Percentiles rank a stretch among this genome's conserved stretches.
Evolutionary conservation across 2,888 invertebrate genomes (phyloP).

Genomic region (Rotaria sp.): DNA sequence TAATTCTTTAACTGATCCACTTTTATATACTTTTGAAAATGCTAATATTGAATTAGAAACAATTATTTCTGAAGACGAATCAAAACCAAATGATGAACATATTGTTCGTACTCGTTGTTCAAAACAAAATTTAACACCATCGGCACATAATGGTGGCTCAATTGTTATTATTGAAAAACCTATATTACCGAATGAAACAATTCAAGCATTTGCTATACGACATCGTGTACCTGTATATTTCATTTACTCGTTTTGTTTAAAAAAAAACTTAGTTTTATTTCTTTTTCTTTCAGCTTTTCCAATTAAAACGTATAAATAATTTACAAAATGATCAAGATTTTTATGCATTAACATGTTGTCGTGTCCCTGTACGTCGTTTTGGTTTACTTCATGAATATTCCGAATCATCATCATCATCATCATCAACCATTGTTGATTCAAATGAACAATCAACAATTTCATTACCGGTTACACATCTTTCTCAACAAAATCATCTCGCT

Average conservation of each 20-base stretch:
- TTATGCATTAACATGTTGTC: constrained; percentile 70
- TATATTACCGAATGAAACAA: background rate
- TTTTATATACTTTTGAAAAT: background rate
- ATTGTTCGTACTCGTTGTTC: background rate
- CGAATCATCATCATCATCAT: background rate
- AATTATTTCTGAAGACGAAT: background rate
- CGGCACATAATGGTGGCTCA: background rate
- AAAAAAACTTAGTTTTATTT: background rate
- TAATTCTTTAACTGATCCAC: background rate
- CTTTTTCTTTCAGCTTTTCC: constrained; percentile 64
- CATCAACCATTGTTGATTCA: background rate
- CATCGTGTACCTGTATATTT: background rate
- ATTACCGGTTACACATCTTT: background rate
- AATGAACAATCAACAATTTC: background rate
- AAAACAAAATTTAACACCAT: background rate
- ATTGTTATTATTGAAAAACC: constrained; percentile 27
- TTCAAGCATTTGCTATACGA: constrained; percentile 24
- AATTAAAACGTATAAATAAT: constrained; percentile 76
- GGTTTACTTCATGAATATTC: background rate
- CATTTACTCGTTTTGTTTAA: background rate
- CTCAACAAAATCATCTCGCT: constrained; percentile 40
- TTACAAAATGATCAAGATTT: constrained; percentile 83
- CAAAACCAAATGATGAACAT: background rate
- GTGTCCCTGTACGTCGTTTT: constrained; percentile 65
- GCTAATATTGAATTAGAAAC: background rate